phyloP scores from a whole-genome alignment of 2,888 invertebrate genomes.

The Ormia ochracea region DNA sequence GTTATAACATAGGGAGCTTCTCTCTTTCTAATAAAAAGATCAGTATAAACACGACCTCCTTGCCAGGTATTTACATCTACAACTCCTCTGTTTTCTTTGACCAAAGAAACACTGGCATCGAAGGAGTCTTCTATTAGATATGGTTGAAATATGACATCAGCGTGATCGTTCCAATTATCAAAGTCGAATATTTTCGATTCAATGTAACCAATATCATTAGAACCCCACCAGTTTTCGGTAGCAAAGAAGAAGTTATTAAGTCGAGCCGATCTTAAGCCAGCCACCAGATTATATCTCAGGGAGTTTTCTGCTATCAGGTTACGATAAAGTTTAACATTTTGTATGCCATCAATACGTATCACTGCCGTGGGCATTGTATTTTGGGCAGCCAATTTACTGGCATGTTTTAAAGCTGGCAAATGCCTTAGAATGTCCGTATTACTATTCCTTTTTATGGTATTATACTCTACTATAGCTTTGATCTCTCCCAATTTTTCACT shows the following conservation, averaged over 20 bases:
- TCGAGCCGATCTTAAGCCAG: constrained; percentile 92
- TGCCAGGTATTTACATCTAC: constrained; percentile 82
- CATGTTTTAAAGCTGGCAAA: constrained; percentile 52
- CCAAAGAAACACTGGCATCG: constrained; percentile 85
- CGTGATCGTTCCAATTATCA: constrained; percentile 99
- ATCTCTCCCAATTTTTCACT: constrained; percentile 93
- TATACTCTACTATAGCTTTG: constrained; percentile 86
- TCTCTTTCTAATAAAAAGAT: constrained; percentile 81
- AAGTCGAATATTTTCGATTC: constrained; percentile 94
- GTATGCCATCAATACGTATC: constrained; percentile 94
- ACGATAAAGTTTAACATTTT: constrained; percentile 92
- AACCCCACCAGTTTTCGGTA: constrained; percentile 98
- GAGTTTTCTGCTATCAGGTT: constrained; percentile 92
- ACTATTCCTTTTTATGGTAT: constrained; percentile 85
- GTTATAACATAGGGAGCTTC: constrained; percentile 86
- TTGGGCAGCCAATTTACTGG: constrained; percentile 64
- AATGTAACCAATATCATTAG: constrained; percentile 84
- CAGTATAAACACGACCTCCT: constrained; percentile 86
- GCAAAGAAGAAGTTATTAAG: constrained; percentile 92
- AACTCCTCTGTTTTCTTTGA: constrained; percentile 76
- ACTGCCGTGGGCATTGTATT: constrained; percentile 83
- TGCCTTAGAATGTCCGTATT: constrained; percentile 63
- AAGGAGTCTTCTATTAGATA: constrained; percentile 88
- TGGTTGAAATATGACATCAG: constrained; percentile 92
- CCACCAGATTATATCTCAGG: constrained; percentile 92